Percentiles rank a stretch among this genome's conserved stretches.
Conservation (phyloP, 2,113 vertebrate species). For the Dromaius novaehollandiae region DNA sequence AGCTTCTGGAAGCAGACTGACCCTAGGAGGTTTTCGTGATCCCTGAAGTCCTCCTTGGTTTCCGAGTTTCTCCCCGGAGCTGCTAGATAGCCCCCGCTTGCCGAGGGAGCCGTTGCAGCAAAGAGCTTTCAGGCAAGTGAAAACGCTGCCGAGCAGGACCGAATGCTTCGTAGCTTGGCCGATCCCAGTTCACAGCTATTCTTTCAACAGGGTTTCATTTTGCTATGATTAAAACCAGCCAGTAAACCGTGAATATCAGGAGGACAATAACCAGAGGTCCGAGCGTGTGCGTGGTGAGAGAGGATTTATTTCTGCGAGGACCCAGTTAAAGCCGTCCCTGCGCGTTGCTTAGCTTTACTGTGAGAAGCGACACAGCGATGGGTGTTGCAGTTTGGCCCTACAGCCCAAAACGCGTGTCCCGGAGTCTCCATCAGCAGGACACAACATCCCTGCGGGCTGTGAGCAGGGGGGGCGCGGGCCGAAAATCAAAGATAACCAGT, state of each 20-base stretch:
- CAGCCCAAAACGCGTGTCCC: not conserved
- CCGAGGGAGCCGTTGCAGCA: not conserved
- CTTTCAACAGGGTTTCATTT: conserved; percentile 9
- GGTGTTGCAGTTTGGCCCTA: not conserved
- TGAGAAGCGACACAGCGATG: not conserved
- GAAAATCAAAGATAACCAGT: not conserved
- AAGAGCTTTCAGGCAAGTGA: not conserved
- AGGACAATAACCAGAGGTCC: not conserved
- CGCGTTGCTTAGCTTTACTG: not conserved
- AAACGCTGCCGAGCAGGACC: not conserved
- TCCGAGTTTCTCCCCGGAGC: not conserved
- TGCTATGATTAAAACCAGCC: conserved; percentile 31
- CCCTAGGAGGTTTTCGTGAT: not conserved
- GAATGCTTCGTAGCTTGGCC: not conserved
- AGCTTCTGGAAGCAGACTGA: not conserved
- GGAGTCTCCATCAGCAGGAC: not conserved
- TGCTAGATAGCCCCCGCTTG: not conserved
- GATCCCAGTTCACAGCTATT: not conserved
- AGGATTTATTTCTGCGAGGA: not conserved
- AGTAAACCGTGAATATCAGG: not conserved
- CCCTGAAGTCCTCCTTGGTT: not conserved
- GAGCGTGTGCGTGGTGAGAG: not conserved
- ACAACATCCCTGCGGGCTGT: not conserved
- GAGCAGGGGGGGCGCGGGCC: not conserved
- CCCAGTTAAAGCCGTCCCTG: not conserved